A percentile compares a stretch with the other conserved stretches of the same genome.
These are phyloP conservation scores for Amphilophus citrinellus DNA, from an alignment of 2,113 vertebrate species.

Conservation along the genomic window DNA sequence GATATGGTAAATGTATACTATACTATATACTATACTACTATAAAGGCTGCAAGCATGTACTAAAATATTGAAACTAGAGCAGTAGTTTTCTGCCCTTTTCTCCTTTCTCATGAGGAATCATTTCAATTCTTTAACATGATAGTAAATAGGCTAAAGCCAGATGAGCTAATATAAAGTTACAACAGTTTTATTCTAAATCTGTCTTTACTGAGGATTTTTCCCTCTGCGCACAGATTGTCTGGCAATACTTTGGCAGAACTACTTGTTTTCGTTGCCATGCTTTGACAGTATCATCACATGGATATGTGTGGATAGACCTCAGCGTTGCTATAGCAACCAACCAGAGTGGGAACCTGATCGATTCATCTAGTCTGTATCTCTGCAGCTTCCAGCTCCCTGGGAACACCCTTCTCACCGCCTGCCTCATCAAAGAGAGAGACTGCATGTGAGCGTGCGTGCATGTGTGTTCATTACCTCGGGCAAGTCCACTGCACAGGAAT, in stretches of 20 bases:
- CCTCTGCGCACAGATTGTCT: background rate
- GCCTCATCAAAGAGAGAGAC: constrained; percentile 61
- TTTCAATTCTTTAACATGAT: background rate
- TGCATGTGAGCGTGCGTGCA: background rate
- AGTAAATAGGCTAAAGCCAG: background rate
- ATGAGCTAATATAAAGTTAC: background rate
- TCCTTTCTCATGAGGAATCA: background rate
- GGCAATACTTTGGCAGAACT: constrained; percentile 4
- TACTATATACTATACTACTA: background rate
- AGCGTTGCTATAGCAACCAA: constrained; percentile 77
- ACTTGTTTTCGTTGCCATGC: constrained; percentile 18
- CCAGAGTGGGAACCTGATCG: constrained; percentile 52
- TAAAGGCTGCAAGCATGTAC: background rate
- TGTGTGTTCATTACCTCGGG: constrained; percentile 20
- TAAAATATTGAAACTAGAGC: background rate
- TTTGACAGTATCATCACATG: constrained; percentile 47
- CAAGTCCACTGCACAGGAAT: constrained; percentile 33
- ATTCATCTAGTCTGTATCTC: constrained; percentile 69
- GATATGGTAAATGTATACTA: background rate
- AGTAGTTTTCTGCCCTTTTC: background rate
- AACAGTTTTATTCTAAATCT: background rate
- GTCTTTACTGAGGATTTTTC: background rate
- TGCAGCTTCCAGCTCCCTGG: constrained; percentile 66
- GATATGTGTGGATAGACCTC: constrained; percentile 47
- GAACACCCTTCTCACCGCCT: constrained; percentile 69